phyloP scores from a whole-genome alignment of 2,113 vertebrate genomes.

The Arenaria interpres region DNA sequence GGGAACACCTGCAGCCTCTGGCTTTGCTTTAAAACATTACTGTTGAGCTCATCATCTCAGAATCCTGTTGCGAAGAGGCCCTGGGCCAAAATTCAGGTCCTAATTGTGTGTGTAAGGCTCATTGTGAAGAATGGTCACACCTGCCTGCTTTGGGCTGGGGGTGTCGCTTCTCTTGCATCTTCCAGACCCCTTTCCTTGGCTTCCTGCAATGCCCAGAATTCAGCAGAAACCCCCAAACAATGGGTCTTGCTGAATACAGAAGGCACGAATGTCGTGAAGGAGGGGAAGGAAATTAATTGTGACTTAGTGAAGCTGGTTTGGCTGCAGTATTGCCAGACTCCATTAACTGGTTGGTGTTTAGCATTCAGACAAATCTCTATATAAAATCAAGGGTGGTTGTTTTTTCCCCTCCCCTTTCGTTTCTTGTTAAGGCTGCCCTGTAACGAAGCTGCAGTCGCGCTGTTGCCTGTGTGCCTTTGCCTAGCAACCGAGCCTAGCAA shows the following conservation, averaged over 20 bases:
- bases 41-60: neutral
- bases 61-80: neutral
- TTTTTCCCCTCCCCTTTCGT: neutral
- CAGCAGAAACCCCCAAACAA: neutral
- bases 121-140: accelerated
- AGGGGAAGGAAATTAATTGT: neutral
- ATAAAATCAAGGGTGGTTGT: neutral
- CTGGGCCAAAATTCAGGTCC: neutral
- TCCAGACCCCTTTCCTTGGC: neutral
- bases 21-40: neutral
- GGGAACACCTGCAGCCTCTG: neutral
- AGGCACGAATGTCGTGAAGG: neutral
- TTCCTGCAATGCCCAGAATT: neutral
- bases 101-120: neutral
- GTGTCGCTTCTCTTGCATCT: neutral
- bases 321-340: accelerated
- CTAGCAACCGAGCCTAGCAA: slow-evolving; percentile 65
- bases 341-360: neutral
- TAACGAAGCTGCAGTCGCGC: neutral
- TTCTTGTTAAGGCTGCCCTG: neutral
- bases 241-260: neutral
- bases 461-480: slow-evolving; percentile 27
- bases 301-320: neutral
- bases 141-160: neutral
- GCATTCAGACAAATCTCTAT: neutral